Evolutionary conservation across 64 coral and sea anemone species (phyloP), one percentile per base, ranked within the genome.

Genomic region (Porites australiensis): DNA sequence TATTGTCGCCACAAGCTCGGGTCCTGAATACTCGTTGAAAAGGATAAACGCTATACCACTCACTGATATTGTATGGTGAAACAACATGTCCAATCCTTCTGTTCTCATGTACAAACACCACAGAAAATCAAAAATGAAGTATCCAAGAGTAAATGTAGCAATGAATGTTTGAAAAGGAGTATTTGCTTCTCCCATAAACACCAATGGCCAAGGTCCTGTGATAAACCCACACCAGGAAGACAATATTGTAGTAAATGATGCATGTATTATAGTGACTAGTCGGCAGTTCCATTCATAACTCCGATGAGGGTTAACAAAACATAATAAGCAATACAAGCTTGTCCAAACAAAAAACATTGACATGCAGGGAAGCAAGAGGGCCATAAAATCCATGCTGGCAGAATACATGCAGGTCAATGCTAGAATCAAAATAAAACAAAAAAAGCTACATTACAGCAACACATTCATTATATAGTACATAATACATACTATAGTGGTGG

Each of bases 81-180:
- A 11, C 44, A 99, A 58, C 98, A 99, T 99, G 45, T 88, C 87
- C 37, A 90, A 19, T 18, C 98, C 98, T 75, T 99, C 98, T 55
- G 94, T 99, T 15, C 88, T 89, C 98, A 99, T 99, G 61, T 92
- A 90, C 20, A 96, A n/a, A 37, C 94, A 96, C 98, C 98, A 99
- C 5, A 79, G 4, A 76, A 99, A 99, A 62, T 99, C 98, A 72
- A 96, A 99, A 50, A 99, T 60, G 54, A 99, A 99, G 73, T 99
- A 99, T 0, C 94, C 94, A 12, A 99, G 78, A 45, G 98, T 93
- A 58, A 99, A 67, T 4, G 75, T 52, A 11, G 90, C 86, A 72
- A 96, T 94, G 20, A 99, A 52, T 23, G 80, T 92, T 3, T 99
- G 98, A 5, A 99, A 83, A 8, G 82, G 83, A 5, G 94, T 96